phyloP scores from a whole-genome alignment of 2,797 vertebrate genomes.

The Ataeniobius toweri region DNA sequence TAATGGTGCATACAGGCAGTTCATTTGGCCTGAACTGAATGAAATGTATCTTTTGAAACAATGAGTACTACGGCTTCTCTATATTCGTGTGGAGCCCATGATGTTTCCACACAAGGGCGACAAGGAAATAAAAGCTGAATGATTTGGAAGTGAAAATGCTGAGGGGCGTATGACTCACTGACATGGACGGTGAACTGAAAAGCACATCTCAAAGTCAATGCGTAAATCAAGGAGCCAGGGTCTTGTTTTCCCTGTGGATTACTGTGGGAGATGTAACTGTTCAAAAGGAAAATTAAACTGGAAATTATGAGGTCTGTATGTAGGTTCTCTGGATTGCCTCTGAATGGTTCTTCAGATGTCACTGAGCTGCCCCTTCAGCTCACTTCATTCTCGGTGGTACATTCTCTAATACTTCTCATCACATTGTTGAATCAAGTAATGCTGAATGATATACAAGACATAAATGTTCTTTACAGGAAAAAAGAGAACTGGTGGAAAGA shows the following conservation, averaged over 20 bases:
- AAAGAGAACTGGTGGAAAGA: slow-evolving; percentile 6
- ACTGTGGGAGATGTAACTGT: slow-evolving; percentile 54
- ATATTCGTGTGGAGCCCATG: slow-evolving; percentile 65
- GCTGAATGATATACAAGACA: slow-evolving; percentile 16
- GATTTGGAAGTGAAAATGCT: slow-evolving; percentile 63
- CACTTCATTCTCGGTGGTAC: slow-evolving; percentile 22
- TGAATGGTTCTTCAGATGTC: slow-evolving; percentile 39
- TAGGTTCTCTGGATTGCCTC: slow-evolving; percentile 25
- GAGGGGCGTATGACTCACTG: slow-evolving; percentile 58
- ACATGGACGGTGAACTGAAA: slow-evolving; percentile 67
- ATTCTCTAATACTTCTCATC: slow-evolving; percentile 10
- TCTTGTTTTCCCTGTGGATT: slow-evolving; percentile 61
- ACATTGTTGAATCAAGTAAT: slow-evolving; percentile 20
- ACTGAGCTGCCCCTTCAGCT: slow-evolving; percentile 48
- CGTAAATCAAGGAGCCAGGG: slow-evolving; percentile 45
- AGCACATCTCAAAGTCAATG: slow-evolving; percentile 74
- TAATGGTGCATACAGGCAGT: slow-evolving; percentile 48
- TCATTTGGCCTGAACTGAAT: slow-evolving; percentile 39
- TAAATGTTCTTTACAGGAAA: neutral
- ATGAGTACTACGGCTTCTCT: slow-evolving; percentile 30
- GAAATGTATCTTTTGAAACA: slow-evolving; percentile 40
- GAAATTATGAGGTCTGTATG: slow-evolving; percentile 41
- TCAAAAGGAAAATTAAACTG: slow-evolving; percentile 74
- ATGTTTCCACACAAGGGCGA: slow-evolving; percentile 74
- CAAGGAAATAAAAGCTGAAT: slow-evolving; percentile 73